Conservation (phyloP, 2,113 vertebrate species). For the Leptobrachium leishanense region DNA sequence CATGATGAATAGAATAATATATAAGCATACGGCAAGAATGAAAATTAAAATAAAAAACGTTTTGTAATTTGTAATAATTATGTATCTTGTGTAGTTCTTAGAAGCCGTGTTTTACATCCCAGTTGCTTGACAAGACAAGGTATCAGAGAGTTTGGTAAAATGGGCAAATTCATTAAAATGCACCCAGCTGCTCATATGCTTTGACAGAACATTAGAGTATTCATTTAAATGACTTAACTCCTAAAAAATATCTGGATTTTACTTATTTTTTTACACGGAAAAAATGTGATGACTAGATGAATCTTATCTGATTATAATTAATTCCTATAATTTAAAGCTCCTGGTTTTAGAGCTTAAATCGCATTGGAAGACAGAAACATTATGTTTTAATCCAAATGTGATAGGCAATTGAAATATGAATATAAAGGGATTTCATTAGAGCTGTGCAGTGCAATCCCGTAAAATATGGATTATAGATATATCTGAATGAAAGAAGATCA, state of each 20-base stretch:
- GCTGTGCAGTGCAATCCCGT: not conserved
- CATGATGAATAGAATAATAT: too few relatives aligned
- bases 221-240: conserved; percentile 6
- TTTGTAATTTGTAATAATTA: too few relatives aligned
- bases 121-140: too few relatives aligned
- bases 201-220: not conserved
- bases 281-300: not conserved
- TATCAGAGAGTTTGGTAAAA: too few relatives aligned
- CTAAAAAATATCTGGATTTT: not conserved
- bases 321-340: conserved; percentile 14
- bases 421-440: conserved; percentile 11
- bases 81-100: too few relatives aligned
- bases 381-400: conserved; percentile 16
- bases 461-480: conserved; percentile 27
- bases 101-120: too few relatives aligned
- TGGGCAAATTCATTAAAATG: too few relatives aligned
- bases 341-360: conserved; percentile 15
- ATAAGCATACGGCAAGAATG: too few relatives aligned
- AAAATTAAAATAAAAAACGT: too few relatives aligned
- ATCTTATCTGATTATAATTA: conserved; percentile 41
- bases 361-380: conserved; percentile 16
- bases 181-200: too few relatives aligned
- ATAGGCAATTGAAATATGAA: conserved; percentile 11
- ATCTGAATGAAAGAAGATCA: conserved; percentile 2
- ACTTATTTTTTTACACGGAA: not conserved